Evolutionary conservation across 53 echinoderm and acorn worm species (phyloP), one percentile per base, ranked within the genome.

Genomic region (Stichopus horrens): DNA sequence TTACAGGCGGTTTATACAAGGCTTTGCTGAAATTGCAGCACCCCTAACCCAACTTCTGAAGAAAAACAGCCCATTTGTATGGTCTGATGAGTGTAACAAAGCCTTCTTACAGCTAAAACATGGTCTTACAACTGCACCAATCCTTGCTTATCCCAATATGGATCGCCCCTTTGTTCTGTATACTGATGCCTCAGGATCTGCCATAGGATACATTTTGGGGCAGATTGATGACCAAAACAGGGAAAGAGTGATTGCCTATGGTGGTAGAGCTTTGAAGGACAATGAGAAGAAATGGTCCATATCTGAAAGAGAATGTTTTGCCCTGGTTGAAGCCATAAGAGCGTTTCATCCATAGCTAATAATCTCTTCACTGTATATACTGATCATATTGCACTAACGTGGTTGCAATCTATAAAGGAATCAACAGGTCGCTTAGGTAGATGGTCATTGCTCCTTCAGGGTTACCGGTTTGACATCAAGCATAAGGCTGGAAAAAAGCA

Each of bases 91-190:
- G 11, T 93, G 91, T 91, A 65, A 91, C 8, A 14, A 77, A 37
- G 91, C 93, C 13, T 93, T 93, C 75, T 10, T 37, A 10, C 51
- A 20, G 54, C 74, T 92, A 1, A 75, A 60, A 20, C n/a, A 58
- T 14, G 9, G 16, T 54, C 77, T 86, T 13, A 75, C 76, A 4
- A 54, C 76, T 56, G 63, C 90, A 18, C 91, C 90, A 54, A 91
- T 91, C 22, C 54, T 91, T 57, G 91, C 93, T 16, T 93, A 83
- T 76, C 93, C 89, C 8, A 58, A 93, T 37, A 54, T 89, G 73
- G 14, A 86, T n/a, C 52, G 91, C 52, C 76, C 89, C 14, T 89
- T 90, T 79, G 65, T 67, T 6, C 76, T 90, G 0, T 83, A 80
- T 22, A 83, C 79, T 5, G 88, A 90, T 81, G 90, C 88, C 13